Evolutionary conservation across 2,113 vertebrate genomes (phyloP).

Genomic region (Petaurus breviceps): DNA sequence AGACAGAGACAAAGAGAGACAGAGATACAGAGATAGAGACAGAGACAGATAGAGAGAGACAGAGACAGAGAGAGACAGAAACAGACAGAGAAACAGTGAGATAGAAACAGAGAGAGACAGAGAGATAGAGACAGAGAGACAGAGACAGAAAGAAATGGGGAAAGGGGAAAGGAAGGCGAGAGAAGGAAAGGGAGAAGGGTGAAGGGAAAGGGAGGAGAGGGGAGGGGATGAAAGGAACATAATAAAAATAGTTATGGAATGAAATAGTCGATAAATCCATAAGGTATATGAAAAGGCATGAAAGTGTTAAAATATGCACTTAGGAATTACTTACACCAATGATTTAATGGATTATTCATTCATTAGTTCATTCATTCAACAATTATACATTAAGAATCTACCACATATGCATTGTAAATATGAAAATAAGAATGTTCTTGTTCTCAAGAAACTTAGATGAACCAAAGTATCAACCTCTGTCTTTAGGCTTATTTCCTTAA

Average conservation of each 20-base stretch:
- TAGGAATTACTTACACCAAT: background rate
- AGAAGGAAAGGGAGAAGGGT: background rate
- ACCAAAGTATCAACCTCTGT: background rate
- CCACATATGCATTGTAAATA: background rate
- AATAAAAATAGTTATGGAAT: background rate
- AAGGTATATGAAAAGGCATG: background rate
- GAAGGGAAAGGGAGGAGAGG: too few relatives aligned
- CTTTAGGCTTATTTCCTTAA: background rate
- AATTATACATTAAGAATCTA: background rate
- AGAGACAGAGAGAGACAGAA: too few relatives aligned
- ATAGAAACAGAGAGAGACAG: background rate
- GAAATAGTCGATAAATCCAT: background rate
- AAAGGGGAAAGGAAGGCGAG: background rate
- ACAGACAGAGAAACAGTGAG: background rate
- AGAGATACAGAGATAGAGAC: background rate
- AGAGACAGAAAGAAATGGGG: background rate
- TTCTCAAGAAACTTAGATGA: background rate
- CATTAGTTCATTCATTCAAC: background rate
- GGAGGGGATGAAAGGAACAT: background rate
- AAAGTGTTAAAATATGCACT: background rate
- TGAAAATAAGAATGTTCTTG: background rate
- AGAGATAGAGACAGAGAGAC: background rate
- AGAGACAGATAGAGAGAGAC: background rate
- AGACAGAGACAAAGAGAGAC: too few relatives aligned
- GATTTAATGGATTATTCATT: background rate